Percentiles rank a stretch among this genome's conserved stretches.
phyloP scores from a whole-genome alignment of 2,113 vertebrate species.

The Glaucidium brasilianum region DNA sequence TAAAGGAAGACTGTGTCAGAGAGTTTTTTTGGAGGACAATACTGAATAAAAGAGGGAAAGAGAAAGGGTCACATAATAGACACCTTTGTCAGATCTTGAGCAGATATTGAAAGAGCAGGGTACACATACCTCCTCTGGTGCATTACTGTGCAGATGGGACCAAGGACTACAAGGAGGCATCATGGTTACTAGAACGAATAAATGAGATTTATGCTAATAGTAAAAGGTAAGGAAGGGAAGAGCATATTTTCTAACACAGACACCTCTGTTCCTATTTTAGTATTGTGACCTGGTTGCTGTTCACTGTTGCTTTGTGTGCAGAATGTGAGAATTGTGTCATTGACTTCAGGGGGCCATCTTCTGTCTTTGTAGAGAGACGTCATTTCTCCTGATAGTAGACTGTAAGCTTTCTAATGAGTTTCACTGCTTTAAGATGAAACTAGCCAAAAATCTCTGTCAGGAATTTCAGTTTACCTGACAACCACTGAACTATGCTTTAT shows the following conservation, averaged over 20 bases:
- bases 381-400: background rate
- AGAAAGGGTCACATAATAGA: accelerated
- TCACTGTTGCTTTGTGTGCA: background rate
- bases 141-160: background rate
- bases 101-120: background rate
- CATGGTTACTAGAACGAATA: background rate
- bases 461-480: background rate
- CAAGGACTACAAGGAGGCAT: background rate
- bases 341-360: background rate
- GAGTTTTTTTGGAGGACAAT: background rate
- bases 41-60: background rate
- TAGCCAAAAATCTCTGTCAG: background rate
- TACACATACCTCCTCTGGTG: background rate
- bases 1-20: background rate
- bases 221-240: background rate
- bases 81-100: background rate
- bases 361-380: background rate
- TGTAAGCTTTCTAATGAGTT: background rate
- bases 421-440: background rate
- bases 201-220: background rate
- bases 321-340: background rate
- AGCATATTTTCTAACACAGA: background rate
- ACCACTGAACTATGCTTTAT: background rate
- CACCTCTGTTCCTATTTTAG: background rate
- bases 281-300: background rate